These are phyloP conservation scores for Numenius phaeopus DNA, from an alignment of 2,797 vertebrate genomes.

Conservation along the genomic window DNA sequence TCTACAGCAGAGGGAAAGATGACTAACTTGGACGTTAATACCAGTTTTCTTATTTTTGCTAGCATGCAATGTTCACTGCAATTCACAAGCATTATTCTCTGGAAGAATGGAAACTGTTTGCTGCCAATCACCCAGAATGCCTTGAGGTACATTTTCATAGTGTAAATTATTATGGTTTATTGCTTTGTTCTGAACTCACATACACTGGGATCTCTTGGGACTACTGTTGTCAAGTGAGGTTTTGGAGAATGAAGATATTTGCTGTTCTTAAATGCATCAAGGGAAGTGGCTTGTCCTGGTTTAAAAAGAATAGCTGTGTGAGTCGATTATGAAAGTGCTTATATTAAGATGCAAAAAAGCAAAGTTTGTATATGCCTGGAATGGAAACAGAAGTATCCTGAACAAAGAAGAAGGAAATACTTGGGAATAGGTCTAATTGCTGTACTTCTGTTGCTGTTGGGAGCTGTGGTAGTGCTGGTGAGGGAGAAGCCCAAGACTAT, in stretches of 20 bases:
- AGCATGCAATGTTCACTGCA: slow-evolving; percentile 96
- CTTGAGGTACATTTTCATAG: slow-evolving; percentile 86
- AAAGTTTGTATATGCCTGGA: background rate
- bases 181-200: slow-evolving; percentile 48
- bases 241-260: slow-evolving; percentile 38
- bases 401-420: background rate
- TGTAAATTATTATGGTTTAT: slow-evolving; percentile 51
- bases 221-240: slow-evolving; percentile 8
- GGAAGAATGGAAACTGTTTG: slow-evolving; percentile 96
- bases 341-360: background rate
- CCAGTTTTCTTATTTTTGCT: slow-evolving; percentile 51
- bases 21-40: slow-evolving; percentile 7
- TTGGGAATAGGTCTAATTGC: background rate
- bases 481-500: background rate
- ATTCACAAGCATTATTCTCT: slow-evolving; percentile 96
- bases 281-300: slow-evolving; percentile 27
- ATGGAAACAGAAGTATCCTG: background rate
- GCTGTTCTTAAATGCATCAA: slow-evolving; percentile 16
- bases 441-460: background rate
- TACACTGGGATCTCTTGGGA: background rate
- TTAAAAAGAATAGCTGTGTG: background rate
- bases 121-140: slow-evolving; percentile 89
- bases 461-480: background rate
- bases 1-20: background rate
- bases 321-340: background rate